Percentiles rank a stretch among this genome's conserved stretches.
Evolutionary conservation across 2,888 invertebrate genomes (phyloP).

Genomic region (Hetaerina titia): DNA sequence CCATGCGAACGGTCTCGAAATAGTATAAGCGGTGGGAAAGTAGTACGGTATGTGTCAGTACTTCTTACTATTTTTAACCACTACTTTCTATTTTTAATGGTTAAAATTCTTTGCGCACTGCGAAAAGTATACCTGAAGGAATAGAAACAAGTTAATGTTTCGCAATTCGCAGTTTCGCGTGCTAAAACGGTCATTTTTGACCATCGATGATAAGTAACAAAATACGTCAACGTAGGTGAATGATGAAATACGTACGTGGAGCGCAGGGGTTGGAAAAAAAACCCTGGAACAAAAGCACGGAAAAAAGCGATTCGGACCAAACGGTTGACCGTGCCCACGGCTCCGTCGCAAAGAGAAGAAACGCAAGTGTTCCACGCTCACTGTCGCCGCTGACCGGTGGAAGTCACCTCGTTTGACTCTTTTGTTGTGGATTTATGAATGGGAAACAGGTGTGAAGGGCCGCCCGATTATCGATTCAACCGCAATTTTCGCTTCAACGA

Average conservation of each 20-base stretch:
- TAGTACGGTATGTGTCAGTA: too few species aligned
- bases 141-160: background rate
- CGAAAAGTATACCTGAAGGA: background rate
- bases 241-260: background rate
- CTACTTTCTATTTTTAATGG: background rate
- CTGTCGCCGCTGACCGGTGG: background rate
- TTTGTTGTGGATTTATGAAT: background rate
- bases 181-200: background rate
- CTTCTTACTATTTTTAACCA: too few species aligned
- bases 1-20: too few species aligned
- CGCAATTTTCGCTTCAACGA: background rate
- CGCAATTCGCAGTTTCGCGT: background rate
- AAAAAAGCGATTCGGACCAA: background rate
- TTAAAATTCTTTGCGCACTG: background rate
- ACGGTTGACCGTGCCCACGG: background rate
- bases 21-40: too few species aligned
- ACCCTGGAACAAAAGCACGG: background rate
- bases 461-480: background rate
- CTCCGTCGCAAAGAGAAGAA: background rate
- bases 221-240: background rate
- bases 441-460: background rate
- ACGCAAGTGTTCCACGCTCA: background rate
- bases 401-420: background rate
- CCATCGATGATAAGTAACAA: background rate
- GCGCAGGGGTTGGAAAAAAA: background rate